Base-by-base conservation (phyloP, 2,888 invertebrate species). In the Drosophila hamatofila region DNA sequence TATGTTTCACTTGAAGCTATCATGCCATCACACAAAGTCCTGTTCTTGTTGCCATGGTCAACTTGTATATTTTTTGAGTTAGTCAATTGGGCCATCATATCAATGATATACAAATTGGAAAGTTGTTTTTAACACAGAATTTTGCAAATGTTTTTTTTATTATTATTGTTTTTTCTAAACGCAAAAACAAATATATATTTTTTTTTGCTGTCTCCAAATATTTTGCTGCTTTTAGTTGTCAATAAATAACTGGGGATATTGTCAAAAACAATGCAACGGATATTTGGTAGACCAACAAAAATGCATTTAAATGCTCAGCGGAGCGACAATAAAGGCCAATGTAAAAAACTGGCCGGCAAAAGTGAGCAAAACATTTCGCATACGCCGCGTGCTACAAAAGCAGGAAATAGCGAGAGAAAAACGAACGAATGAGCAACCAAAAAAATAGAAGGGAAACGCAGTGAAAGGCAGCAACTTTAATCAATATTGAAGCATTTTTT, bases 401-500 rank as follows among this genome's bases (percentile, higher is more conserved):
- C 52, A 61, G 67, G 68, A 75, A 84, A 75, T 59, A 63, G 52
- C 54, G 41, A 56, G 51, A 30, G 37, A 25, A 55, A 52, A 62
- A 56, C 21, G n/a, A 37, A 46, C 25, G 27, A 35, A 33, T 21
- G 39, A 25, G 33, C 27, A 11, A 2, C 18, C 30, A 39, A 27
- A 27, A 39, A 49, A 33, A 27, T 55, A 37, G 21, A 41, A 48
- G 63, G 25, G 30, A 55, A 61, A 55, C 35, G 39, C 37, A 65
- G 46, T 39, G 52, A 60, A n/a, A 55, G 71, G 54, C 71, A 65
- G 80, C 65, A 85, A 82, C 90, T 86, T 86, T 86, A 89, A 86
- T 86, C 90, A 86, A 86, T 86, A 86, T 88, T 88, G 86, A 88
- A 87, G 90, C 86, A 82, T 83, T 89, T 87, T 89, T 89, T 88